phyloP scores from a whole-genome alignment of 2,113 vertebrate species.

The Tylochromis polylepis region DNA sequence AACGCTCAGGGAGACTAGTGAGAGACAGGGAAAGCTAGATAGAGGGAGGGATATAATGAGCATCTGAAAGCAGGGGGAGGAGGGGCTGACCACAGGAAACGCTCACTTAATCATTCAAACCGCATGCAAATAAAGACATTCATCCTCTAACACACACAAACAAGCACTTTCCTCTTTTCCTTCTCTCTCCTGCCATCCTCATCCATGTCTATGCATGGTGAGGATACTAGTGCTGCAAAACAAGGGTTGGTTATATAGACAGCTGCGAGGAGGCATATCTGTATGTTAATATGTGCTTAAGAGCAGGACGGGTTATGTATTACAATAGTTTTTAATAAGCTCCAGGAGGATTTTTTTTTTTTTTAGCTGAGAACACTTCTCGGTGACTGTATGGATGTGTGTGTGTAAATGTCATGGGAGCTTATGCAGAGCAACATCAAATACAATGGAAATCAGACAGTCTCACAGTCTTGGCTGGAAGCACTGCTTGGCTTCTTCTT shows the following conservation, averaged over 20 bases:
- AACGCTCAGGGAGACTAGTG: conserved; percentile 8
- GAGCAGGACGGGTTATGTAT: neutral
- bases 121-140: conserved; percentile 8
- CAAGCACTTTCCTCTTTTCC: neutral
- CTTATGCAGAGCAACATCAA: conserved; percentile 4
- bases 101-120: conserved; percentile 14
- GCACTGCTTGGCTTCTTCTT: neutral
- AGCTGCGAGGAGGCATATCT: conserved; percentile 32
- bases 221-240: conserved; percentile 8
- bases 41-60: conserved; percentile 12
- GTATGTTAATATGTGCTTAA: neutral
- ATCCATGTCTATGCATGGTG: neutral
- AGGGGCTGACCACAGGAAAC: conserved; percentile 15
- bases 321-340: conserved; percentile 7
- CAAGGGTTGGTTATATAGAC: conserved; percentile 50
- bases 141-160: neutral
- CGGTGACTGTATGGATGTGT: neutral
- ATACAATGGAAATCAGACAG: conserved; percentile 8
- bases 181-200: neutral
- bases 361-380: neutral
- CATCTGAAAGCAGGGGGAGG: conserved; percentile 18
- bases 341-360: neutral
- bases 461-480: neutral
- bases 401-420: neutral
- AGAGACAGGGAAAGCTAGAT: conserved; percentile 7